A percentile compares a stretch with the other conserved stretches of the same genome.
Evolutionary conservation across 2,888 invertebrate genomes (phyloP).

Genomic region (Mellilla xanthometata): DNA sequence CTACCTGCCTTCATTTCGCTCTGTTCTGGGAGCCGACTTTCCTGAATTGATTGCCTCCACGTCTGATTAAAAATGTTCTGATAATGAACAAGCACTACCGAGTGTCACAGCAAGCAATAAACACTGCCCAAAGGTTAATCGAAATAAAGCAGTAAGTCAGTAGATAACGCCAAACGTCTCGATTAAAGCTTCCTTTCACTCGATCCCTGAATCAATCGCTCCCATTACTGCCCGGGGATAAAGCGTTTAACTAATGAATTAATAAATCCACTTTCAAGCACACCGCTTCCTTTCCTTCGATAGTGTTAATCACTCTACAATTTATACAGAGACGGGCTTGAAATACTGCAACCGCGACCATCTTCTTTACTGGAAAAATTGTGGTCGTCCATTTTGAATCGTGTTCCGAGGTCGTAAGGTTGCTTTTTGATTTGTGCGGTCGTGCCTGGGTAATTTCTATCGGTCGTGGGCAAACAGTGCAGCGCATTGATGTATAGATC

Average conservation of each 20-base stretch:
- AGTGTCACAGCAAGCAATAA: not conserved
- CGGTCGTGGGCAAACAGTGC: constrained; percentile 61
- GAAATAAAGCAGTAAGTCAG: constrained; percentile 20
- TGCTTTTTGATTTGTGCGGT: constrained; percentile 26
- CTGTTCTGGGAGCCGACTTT: no score
- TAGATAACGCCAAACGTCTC: constrained; percentile 22
- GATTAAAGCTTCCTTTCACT: constrained; percentile 19
- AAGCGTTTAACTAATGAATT: constrained; percentile 65
- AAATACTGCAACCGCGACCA: constrained; percentile 49
- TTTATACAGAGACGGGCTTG: constrained; percentile 59
- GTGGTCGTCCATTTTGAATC: constrained; percentile 30
- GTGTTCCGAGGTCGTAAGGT: constrained; percentile 25
- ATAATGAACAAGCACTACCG: not conserved
- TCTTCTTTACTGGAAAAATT: constrained; percentile 12
- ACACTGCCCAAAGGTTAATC: constrained; percentile 13
- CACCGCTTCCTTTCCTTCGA: constrained; percentile 52
- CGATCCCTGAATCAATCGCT: constrained; percentile 54
- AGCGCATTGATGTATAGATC: constrained; percentile 72
- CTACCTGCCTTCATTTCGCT: no score
- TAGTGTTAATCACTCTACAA: constrained; percentile 68
- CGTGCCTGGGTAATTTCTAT: constrained; percentile 56
- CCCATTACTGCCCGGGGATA: constrained; percentile 62
- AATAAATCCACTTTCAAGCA: constrained; percentile 66
- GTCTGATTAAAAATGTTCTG: no score
- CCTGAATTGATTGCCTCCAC: no score